phyloP scores from a whole-genome alignment of 2,797 vertebrate species.

The Girardinus metallicus region DNA sequence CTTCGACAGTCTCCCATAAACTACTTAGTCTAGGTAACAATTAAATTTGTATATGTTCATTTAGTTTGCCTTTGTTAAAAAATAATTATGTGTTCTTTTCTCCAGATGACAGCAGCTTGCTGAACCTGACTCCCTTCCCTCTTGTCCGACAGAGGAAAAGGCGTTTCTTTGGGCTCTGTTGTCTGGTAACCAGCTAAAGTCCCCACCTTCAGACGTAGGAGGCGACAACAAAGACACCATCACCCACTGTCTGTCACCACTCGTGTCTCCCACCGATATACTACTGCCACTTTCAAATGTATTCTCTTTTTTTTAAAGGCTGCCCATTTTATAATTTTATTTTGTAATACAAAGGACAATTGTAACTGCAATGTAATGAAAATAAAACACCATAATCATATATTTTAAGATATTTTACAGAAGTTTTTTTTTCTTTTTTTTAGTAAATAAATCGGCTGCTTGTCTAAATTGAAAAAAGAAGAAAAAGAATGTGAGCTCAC shows the following conservation, averaged over 20 bases:
- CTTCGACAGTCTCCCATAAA: neutral
- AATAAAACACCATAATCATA: slow-evolving; percentile 75
- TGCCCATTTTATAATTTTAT: slow-evolving; percentile 83
- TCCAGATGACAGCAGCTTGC: slow-evolving; percentile 98
- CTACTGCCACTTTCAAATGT: slow-evolving; percentile 85
- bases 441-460: slow-evolving; percentile 64
- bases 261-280: slow-evolving; percentile 80
- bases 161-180: slow-evolving; percentile 97
- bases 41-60: neutral
- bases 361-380: slow-evolving; percentile 75
- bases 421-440: slow-evolving; percentile 50
- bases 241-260: slow-evolving; percentile 79
- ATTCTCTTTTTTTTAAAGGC: slow-evolving; percentile 71
- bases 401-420: slow-evolving; percentile 80
- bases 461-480: slow-evolving; percentile 48
- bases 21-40: neutral
- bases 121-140: slow-evolving; percentile 96
- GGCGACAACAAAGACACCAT: slow-evolving; percentile 78
- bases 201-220: slow-evolving; percentile 78
- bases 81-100: slow-evolving; percentile 47
- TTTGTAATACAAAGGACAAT: slow-evolving; percentile 81
- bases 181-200: slow-evolving; percentile 94
- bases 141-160: slow-evolving; percentile 96
- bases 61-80: neutral
- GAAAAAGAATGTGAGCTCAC: slow-evolving; percentile 51